Evolutionary conservation across 2,888 invertebrate genomes (phyloP).

Genomic region (Mesorhabditis spiculigera): DNA sequence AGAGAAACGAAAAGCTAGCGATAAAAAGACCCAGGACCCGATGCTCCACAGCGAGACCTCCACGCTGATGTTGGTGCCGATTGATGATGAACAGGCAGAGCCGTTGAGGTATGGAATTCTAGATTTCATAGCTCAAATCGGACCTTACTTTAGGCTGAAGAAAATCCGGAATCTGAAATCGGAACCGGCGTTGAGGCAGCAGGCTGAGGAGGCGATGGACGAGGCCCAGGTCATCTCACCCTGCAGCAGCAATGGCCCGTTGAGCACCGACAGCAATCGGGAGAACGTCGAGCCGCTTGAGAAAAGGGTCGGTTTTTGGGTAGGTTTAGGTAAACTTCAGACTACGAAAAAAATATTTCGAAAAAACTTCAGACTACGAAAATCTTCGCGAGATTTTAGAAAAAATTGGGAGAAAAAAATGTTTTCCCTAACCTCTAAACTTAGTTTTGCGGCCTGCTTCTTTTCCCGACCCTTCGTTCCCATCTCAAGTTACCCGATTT

Average conservation of each 20-base stretch:
- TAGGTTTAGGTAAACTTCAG: no score
- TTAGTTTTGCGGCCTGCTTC: no score
- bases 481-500: no score
- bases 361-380: no score
- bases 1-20: background rate
- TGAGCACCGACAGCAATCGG: background rate
- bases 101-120: background rate
- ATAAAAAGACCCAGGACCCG: background rate
- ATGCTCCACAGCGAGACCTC: background rate
- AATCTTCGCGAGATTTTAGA: no score
- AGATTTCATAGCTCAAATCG: background rate
- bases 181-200: background rate
- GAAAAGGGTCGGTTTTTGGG: background rate
- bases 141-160: background rate
- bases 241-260: background rate
- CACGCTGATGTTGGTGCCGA: conserved; percentile 4
- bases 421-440: no score
- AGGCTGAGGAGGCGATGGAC: background rate
- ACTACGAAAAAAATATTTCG: no score
- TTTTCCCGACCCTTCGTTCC: no score
- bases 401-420: no score
- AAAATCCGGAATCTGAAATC: background rate
- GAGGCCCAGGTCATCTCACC: conserved; percentile 1
- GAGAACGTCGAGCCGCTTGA: conserved; percentile 2
- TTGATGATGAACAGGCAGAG: conserved; percentile 6